phyloP scores from a whole-genome alignment of 2,113 vertebrate genomes.

The Myanophis thanlyinensis region DNA sequence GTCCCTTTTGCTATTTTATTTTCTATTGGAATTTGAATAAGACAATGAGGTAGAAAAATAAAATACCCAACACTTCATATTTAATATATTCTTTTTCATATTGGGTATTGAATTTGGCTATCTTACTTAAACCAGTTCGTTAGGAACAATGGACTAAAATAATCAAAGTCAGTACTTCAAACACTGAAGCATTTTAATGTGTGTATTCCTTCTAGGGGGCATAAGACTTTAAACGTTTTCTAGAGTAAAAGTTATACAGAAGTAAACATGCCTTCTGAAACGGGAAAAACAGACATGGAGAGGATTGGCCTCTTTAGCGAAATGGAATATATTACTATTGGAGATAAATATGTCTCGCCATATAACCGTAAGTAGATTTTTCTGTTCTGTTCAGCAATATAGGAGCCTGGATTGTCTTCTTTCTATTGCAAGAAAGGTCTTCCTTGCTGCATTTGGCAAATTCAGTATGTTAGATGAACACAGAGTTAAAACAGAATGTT shows the following conservation, averaged over 20 bases:
- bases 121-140: background rate
- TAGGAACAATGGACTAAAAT: background rate
- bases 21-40: background rate
- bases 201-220: background rate
- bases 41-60: background rate
- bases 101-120: background rate
- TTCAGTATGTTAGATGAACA: background rate
- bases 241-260: background rate
- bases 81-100: background rate
- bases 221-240: background rate
- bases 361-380: slow-evolving; percentile 66
- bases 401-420: background rate
- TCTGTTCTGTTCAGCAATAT: background rate
- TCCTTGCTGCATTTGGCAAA: background rate
- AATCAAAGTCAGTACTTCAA: background rate
- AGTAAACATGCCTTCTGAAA: slow-evolving; percentile 68
- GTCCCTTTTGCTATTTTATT: background rate
- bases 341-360: slow-evolving; percentile 77
- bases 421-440: background rate
- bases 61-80: background rate
- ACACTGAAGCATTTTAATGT: background rate
- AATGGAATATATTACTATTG: slow-evolving; percentile 82
- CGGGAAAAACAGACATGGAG: slow-evolving; percentile 84
- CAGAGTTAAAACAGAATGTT: background rate
- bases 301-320: slow-evolving; percentile 87